Evolutionary conservation across 2,888 invertebrate genomes (phyloP), one percentile per base, ranked within the genome.

Genomic region (Cenopis cana): DNA sequence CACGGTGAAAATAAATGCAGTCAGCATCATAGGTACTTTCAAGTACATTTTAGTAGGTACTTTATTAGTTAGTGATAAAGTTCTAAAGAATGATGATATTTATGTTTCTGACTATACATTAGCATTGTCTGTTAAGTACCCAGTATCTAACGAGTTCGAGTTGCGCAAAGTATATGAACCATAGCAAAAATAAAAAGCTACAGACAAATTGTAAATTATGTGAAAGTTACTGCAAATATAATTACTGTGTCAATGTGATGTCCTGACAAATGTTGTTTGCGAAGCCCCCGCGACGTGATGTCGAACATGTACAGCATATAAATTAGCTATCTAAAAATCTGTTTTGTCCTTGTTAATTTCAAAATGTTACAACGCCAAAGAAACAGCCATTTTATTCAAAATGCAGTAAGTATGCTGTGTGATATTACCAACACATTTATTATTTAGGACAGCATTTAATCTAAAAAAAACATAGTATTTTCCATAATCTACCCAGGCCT

Each of bases 191-290:
- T 50, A 61, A 49, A 66, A 66, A 60, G n/a, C 1, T 62, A 20
- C 18, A 54, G 59, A 59, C 38, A 70, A 20, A 36, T 65, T 59
- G 10, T 59, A 50, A 46, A 46, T 41, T 55, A 65, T 54, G 50
- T 55, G 9, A 50, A 61, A 61, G 49, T 55, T 71, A 49, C 49
- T 56, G 17, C 10, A 46, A 71, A 71, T 66, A 71, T 71, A 66
- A 66, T 67, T 81, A 81, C 82, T 84, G 85, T 85, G 83, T 81
- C 82, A 83, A 83, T 81, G 83, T 82, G 79, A 82, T 81, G 77
- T 79, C 79, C 80, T 89, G 89, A 89, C 83, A 88, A 89, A 90
- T 89, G 88, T 88, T 87, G 83, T 89, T 86, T 84, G 83, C 84
- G 84, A 82, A 85, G 84, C 84, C 82, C 81, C 81, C 78, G 82